A percentile compares a stretch with the other conserved stretches of the same genome.
Evolutionary conservation across 2,113 vertebrate species (phyloP).

Genomic region (Prietella phreatophila): DNA sequence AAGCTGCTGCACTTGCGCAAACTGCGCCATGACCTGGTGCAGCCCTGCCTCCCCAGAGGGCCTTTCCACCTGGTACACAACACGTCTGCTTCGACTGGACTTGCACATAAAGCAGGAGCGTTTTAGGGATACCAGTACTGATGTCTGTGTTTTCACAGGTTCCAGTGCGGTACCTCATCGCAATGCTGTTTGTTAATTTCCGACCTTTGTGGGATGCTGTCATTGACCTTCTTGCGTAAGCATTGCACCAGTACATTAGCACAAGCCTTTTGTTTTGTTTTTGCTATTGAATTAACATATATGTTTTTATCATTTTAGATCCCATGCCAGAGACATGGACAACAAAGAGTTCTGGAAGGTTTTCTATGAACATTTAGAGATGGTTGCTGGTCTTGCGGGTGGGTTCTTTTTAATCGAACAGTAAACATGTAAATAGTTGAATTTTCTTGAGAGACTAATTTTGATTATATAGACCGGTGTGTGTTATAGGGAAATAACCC

Average conservation of each 20-base stretch:
- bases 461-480: neutral
- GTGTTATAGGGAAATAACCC: neutral
- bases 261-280: neutral
- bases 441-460: neutral
- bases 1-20: conserved; percentile 92
- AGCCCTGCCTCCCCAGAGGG: conserved; percentile 71
- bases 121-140: neutral
- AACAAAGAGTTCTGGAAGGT: conserved; percentile 94
- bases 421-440: neutral
- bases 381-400: conserved; percentile 79
- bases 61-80: conserved; percentile 73
- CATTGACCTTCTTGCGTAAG: conserved; percentile 91
- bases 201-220: conserved; percentile 90
- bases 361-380: conserved; percentile 87
- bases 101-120: neutral
- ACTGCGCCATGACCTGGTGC: conserved; percentile 85
- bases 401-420: conserved; percentile 30
- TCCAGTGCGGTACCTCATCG: conserved; percentile 88
- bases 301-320: conserved; percentile 68
- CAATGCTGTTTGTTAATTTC: conserved; percentile 96
- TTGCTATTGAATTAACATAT: neutral
- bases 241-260: conserved; percentile 16
- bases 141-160: conserved; percentile 71
- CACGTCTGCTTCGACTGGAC: neutral
- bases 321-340: conserved; percentile 89